Conservation (phyloP, 2,113 vertebrate species). For the Sitta europaea region DNA sequence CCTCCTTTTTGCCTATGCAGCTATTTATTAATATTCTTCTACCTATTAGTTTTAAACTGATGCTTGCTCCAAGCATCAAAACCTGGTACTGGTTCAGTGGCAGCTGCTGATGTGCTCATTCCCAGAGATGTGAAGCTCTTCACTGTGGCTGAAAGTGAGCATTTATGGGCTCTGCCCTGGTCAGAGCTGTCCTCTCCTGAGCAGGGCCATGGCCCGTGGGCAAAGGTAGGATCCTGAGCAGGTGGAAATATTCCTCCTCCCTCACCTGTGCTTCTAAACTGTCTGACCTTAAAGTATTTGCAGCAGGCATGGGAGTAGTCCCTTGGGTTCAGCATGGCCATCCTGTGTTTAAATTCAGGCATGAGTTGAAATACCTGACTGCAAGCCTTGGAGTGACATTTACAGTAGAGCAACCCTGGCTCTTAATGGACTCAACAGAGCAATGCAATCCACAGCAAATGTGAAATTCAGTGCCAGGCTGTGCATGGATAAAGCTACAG, state of each 20-base stretch:
- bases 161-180: neutral
- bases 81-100: neutral
- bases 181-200: neutral
- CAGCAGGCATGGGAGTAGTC: neutral
- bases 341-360: neutral
- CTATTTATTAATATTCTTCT: slow-evolving; percentile 14
- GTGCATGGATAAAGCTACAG: neutral
- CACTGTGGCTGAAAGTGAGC: neutral
- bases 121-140: neutral
- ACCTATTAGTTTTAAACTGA: neutral
- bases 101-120: neutral
- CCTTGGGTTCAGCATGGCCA: neutral
- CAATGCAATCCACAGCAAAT: neutral
- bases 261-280: neutral
- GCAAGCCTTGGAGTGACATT: neutral
- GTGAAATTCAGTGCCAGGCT: neutral
- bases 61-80: neutral
- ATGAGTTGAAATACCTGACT: neutral
- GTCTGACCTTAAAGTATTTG: neutral
- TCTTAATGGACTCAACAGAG: neutral
- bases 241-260: neutral
- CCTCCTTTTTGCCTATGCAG: neutral
- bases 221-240: neutral
- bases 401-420: neutral
- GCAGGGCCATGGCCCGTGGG: neutral